Percentiles rank a stretch among this genome's conserved stretches.
phyloP scores from a whole-genome alignment of 2,888 invertebrate genomes.

The Alentia gelatinosa region DNA sequence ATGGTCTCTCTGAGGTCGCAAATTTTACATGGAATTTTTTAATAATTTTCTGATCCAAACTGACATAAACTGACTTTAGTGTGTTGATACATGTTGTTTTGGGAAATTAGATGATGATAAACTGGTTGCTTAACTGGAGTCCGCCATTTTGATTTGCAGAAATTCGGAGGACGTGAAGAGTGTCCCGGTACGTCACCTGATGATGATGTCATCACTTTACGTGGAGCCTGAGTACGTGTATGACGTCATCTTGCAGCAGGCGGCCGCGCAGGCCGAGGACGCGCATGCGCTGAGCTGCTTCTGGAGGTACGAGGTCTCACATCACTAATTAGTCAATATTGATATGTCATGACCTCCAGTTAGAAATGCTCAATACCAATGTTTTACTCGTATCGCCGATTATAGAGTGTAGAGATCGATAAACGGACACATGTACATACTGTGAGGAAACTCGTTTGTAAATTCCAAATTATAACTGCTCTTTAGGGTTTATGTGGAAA shows the following conservation, averaged over 20 bases:
- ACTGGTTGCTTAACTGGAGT: too few species aligned
- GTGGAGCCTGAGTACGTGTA: not conserved
- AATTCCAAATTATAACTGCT: not conserved
- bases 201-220: not conserved
- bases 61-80: not conserved
- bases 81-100: not conserved
- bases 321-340: not conserved
- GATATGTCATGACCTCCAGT: not conserved
- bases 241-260: constrained; percentile 55
- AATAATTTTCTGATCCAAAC: too few species aligned
- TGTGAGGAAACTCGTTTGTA: not conserved
- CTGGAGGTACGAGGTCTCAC: not conserved
- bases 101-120: not conserved
- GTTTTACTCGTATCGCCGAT: not conserved
- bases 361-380: not conserved
- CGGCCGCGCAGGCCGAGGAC: not conserved
- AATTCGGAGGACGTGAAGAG: not conserved
- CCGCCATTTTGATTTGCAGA: not conserved
- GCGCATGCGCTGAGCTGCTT: not conserved
- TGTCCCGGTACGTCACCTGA: not conserved
- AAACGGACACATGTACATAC: not conserved
- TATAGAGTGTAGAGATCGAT: not conserved
- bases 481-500: not conserved
- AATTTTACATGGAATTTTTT: too few species aligned
- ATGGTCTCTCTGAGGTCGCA: too few species aligned